These are phyloP conservation scores for Amblyteles armatorius DNA, from an alignment of 2,888 invertebrate genomes.

Conservation along the genomic window DNA sequence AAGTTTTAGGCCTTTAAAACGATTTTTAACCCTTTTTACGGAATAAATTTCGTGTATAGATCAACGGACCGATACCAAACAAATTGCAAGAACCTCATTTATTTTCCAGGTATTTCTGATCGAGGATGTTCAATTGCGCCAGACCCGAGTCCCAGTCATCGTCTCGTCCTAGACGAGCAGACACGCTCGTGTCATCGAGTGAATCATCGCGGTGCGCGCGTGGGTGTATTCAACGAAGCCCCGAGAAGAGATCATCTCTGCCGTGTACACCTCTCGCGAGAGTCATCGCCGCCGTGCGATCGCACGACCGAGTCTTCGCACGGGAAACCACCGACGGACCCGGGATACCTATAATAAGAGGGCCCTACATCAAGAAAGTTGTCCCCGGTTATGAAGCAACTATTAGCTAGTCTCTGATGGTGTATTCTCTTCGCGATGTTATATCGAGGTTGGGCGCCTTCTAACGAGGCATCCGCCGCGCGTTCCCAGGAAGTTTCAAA, in stretches of 20 bases:
- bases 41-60: too few relatives aligned
- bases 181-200: slow-evolving; percentile 66
- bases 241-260: slow-evolving; percentile 48
- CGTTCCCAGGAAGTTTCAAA: slow-evolving; percentile 36
- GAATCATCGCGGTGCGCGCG: slow-evolving; percentile 67
- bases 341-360: slow-evolving; percentile 62
- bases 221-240: slow-evolving; percentile 60
- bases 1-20: not conserved
- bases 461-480: slow-evolving; percentile 76
- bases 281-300: slow-evolving; percentile 44
- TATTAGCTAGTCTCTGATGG: slow-evolving; percentile 80
- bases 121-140: not conserved
- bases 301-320: slow-evolving; percentile 23
- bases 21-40: too few relatives aligned
- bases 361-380: slow-evolving; percentile 71
- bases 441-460: slow-evolving; percentile 71
- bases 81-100: not conserved
- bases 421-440: slow-evolving; percentile 77
- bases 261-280: slow-evolving; percentile 27
- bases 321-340: slow-evolving; percentile 29
- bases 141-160: slow-evolving; percentile 7
- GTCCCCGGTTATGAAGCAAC: slow-evolving; percentile 79
- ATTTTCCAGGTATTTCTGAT: not conserved
- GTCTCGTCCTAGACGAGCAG: slow-evolving; percentile 36
- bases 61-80: not conserved